Conservation (phyloP, 2,888 invertebrate genomes). For the Leptinotarsa tumamoca region DNA sequence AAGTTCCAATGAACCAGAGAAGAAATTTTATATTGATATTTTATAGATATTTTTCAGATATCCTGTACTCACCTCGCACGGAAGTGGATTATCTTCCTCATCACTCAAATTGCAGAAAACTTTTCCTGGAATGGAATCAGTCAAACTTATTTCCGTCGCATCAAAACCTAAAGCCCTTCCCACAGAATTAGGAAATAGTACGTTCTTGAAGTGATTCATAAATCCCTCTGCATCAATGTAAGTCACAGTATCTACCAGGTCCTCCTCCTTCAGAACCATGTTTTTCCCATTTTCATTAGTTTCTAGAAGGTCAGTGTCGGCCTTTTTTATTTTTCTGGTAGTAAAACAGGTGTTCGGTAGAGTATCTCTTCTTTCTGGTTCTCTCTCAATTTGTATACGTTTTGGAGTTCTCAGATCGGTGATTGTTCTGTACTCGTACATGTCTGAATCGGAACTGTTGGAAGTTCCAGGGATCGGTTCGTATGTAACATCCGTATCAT, state of each 20-base stretch:
- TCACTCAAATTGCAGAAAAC: conserved; percentile 70
- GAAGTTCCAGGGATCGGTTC: conserved; percentile 46
- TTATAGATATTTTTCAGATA: conserved; percentile 68
- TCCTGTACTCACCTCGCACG: conserved; percentile 73
- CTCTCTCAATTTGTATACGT: conserved; percentile 41
- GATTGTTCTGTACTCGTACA: conserved; percentile 49
- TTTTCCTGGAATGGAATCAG: conserved; percentile 75
- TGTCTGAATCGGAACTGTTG: conserved; percentile 43
- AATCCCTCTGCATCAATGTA: conserved; percentile 77
- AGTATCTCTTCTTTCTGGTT: conserved; percentile 63
- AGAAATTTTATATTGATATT: too few species aligned
- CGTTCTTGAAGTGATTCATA: conserved; percentile 76
- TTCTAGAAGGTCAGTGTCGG: conserved; percentile 55
- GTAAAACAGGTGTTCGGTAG: conserved; percentile 70
- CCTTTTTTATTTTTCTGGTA: conserved; percentile 38
- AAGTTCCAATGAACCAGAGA: too few species aligned
- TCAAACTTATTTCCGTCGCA: conserved; percentile 68
- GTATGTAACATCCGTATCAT: conserved; percentile 28
- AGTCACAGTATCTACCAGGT: conserved; percentile 57
- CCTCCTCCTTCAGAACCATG: conserved; percentile 45
- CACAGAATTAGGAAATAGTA: conserved; percentile 73
- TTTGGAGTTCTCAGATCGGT: conserved; percentile 51
- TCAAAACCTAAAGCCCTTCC: conserved; percentile 73
- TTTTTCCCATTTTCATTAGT: conserved; percentile 42
- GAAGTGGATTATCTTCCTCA: conserved; percentile 72